A percentile compares a stretch with the other conserved stretches of the same genome.
Conservation (phyloP, 2,113 vertebrate species). For the Pseudorasbora parva region DNA sequence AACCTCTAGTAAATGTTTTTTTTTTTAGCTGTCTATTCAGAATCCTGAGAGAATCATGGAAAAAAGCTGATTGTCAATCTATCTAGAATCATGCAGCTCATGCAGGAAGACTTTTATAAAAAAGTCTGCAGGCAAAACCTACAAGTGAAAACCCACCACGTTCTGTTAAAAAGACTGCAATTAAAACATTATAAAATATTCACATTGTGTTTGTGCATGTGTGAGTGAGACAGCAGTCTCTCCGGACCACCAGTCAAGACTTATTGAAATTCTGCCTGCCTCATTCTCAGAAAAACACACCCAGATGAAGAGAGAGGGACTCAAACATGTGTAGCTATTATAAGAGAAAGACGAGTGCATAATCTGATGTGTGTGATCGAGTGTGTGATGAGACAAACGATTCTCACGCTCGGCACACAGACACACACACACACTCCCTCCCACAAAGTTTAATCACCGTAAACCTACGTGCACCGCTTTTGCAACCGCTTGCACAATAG, state of each 20-base stretch:
- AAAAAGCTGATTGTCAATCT: too few species aligned
- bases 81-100: too few species aligned
- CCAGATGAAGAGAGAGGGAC: conserved; percentile 23
- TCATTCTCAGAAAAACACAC: conserved; percentile 21
- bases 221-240: conserved; percentile 9
- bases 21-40: too few species aligned
- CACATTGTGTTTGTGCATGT: conserved; percentile 21
- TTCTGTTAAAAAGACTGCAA: background rate
- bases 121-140: background rate
- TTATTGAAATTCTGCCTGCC: conserved; percentile 41
- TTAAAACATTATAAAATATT: conserved; percentile 23
- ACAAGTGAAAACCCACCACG: background rate
- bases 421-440: background rate
- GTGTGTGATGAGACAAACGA: conserved; percentile 34
- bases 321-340: conserved; percentile 26
- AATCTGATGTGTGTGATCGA: conserved; percentile 46
- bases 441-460: conserved; percentile 43
- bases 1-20: too few species aligned
- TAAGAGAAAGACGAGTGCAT: conserved; percentile 29
- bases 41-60: too few species aligned
- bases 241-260: background rate
- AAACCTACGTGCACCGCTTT: conserved; percentile 38
- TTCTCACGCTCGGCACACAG: conserved; percentile 8
- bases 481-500: background rate
- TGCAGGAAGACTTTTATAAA: background rate